A percentile compares a stretch with the other conserved stretches of the same genome.
These are phyloP conservation scores for Cricetomys ansorgei DNA, from an alignment of 2,113 vertebrate genomes.

Conservation along the genomic window DNA sequence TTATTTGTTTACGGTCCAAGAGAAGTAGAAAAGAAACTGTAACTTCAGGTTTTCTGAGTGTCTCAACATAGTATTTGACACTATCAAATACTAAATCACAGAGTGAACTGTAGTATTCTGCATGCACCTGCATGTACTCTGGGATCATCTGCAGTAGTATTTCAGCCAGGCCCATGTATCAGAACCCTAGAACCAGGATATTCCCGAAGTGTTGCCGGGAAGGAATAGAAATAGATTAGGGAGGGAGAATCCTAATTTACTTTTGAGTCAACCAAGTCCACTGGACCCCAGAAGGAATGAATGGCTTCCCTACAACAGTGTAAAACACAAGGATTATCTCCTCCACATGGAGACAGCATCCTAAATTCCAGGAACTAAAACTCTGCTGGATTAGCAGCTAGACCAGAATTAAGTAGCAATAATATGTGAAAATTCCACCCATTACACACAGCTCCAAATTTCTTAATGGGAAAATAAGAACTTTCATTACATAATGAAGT, in stretches of 20 bases:
- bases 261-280: neutral
- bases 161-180: neutral
- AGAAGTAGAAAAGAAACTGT: slow-evolving; percentile 16
- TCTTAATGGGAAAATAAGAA: slow-evolving; percentile 55
- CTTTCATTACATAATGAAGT: neutral
- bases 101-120: neutral
- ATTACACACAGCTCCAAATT: neutral
- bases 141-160: neutral
- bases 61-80: slow-evolving; percentile 45
- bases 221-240: slow-evolving; percentile 24
- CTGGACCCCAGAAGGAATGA: neutral
- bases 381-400: neutral
- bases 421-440: neutral
- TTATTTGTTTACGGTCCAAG: slow-evolving; percentile 36
- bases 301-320: neutral
- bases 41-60: slow-evolving; percentile 12
- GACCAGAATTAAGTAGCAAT: neutral
- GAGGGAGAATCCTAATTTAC: neutral
- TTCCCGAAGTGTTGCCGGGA: neutral
- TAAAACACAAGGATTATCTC: neutral
- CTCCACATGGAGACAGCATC: fast-evolving
- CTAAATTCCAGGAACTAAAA: neutral
- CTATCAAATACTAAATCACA: slow-evolving; percentile 42
- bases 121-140: neutral
- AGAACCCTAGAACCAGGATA: neutral